Percentiles rank a stretch among this genome's conserved stretches.
Evolutionary conservation across 2,888 invertebrate species (phyloP).

Genomic region (Dasypolia templi): DNA sequence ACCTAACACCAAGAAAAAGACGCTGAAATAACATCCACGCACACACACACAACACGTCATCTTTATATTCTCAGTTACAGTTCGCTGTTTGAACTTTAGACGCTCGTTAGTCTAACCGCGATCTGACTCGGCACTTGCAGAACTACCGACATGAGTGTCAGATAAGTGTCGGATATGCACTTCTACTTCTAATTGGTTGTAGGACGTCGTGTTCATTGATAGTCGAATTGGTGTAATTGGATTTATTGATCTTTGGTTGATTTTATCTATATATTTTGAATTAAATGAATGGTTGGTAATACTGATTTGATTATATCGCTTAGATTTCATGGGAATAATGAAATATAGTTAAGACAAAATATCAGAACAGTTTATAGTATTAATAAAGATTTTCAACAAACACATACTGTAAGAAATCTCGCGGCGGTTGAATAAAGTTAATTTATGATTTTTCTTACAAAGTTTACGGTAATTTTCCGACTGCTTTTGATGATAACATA

Average conservation of each 20-base stretch:
- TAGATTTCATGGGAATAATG: too few relatives aligned
- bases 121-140: slow-evolving; percentile 54
- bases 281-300: not conserved
- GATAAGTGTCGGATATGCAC: slow-evolving; percentile 59
- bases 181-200: slow-evolving; percentile 60
- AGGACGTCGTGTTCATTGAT: slow-evolving; percentile 52
- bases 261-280: slow-evolving; percentile 21
- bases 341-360: too few relatives aligned
- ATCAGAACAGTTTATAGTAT: too few relatives aligned
- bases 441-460: too few relatives aligned
- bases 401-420: too few relatives aligned
- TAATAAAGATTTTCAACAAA: too few relatives aligned
- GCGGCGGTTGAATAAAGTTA: too few relatives aligned
- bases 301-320: too few relatives aligned
- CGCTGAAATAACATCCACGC: slow-evolving; percentile 15
- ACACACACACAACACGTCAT: slow-evolving; percentile 23
- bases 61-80: slow-evolving; percentile 32
- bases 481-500: too few relatives aligned
- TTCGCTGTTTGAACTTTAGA: slow-evolving; percentile 55
- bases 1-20: slow-evolving; percentile 15
- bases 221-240: slow-evolving; percentile 46
- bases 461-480: too few relatives aligned
- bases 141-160: slow-evolving; percentile 45
- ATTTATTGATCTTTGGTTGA: slow-evolving; percentile 39
- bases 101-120: slow-evolving; percentile 63